These are phyloP conservation scores for Pristionchus arcanus DNA, from an alignment of 2,888 invertebrate species.

Conservation along the genomic window DNA sequence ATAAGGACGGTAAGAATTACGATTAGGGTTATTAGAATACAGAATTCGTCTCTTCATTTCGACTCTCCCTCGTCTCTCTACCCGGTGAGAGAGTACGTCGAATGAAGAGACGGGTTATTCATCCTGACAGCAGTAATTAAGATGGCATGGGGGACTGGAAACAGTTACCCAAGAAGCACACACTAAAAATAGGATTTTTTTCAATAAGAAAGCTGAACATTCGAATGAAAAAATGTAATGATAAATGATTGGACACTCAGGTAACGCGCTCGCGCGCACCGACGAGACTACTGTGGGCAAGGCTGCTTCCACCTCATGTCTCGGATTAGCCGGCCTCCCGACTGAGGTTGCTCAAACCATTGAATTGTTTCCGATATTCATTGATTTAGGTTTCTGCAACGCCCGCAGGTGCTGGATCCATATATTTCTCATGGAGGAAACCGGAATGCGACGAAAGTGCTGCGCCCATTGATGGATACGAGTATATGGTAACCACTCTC, in stretches of 20 bases:
- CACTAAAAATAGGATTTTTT: neutral
- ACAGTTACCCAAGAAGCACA: neutral
- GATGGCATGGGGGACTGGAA: no score
- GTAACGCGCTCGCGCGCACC: conserved; percentile 72
- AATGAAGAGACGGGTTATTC: no score
- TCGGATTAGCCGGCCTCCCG: conserved; percentile 72
- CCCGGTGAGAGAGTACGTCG: no score
- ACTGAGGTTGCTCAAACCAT: conserved; percentile 56
- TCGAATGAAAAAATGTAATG: no score
- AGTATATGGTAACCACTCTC: conserved; percentile 70
- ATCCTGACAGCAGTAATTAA: no score
- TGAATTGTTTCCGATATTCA: neutral
- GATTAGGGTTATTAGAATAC: no score
- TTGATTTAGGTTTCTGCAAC: neutral
- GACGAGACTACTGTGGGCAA: conserved; percentile 75
- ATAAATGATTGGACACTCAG: neutral
- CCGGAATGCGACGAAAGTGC: conserved; percentile 76
- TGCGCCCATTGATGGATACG: conserved; percentile 77
- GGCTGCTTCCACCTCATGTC: conserved; percentile 70
- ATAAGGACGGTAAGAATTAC: conserved; percentile 56
- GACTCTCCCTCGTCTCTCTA: no score
- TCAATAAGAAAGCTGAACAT: no score
- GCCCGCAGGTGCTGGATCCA: conserved; percentile 36
- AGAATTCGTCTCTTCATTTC: no score
- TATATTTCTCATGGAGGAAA: conserved; percentile 66